These are phyloP conservation scores for Alosa sapidissima DNA, from an alignment of 2,797 vertebrate genomes.

Conservation along the genomic window DNA sequence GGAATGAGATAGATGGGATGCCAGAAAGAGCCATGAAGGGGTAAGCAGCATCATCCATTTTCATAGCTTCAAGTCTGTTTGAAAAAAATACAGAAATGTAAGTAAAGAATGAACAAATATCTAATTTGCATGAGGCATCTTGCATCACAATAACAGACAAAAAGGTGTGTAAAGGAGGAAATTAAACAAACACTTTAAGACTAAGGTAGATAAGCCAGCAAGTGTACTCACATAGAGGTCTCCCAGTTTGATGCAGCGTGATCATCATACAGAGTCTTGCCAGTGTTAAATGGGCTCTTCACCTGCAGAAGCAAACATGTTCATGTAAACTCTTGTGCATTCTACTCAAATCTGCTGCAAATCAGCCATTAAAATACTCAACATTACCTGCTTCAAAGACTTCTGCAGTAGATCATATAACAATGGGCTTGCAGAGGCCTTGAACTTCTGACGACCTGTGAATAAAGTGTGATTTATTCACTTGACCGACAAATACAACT, in stretches of 20 bases:
- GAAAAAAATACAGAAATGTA: neutral
- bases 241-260: slow-evolving; percentile 32
- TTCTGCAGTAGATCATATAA: slow-evolving; percentile 77
- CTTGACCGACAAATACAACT: no score
- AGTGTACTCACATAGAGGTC: slow-evolving; percentile 59
- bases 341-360: neutral
- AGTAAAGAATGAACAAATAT: neutral
- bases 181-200: neutral
- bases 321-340: neutral
- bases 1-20: slow-evolving; percentile 89
- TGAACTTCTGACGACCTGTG: slow-evolving; percentile 73
- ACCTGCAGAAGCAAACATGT: slow-evolving; percentile 56
- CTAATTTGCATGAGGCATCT: neutral
- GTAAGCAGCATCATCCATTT: slow-evolving; percentile 81
- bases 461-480: neutral
- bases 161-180: neutral
- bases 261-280: slow-evolving; percentile 38
- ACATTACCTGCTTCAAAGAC: slow-evolving; percentile 76
- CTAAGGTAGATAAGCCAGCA: neutral
- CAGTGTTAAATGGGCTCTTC: slow-evolving; percentile 42
- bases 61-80: slow-evolving; percentile 75
- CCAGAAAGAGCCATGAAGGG: slow-evolving; percentile 88
- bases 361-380: neutral
- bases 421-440: slow-evolving; percentile 86
- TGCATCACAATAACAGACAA: neutral